Percentiles rank a stretch among this genome's conserved stretches.
Evolutionary conservation across 2,888 invertebrate genomes (phyloP).

Genomic region (Plebejus anna): DNA sequence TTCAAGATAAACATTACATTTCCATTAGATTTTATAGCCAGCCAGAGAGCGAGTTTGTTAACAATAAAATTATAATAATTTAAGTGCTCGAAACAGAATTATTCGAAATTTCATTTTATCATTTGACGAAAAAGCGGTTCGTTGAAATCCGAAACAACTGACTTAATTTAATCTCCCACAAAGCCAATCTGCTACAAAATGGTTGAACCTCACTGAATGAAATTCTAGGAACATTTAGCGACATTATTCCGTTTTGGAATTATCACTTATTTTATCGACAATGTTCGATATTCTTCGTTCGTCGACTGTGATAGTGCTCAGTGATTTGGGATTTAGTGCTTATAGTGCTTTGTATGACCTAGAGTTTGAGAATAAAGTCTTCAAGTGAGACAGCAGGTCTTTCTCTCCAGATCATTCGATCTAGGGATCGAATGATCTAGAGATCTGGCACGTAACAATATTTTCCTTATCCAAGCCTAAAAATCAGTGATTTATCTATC

Average conservation of each 20-base stretch:
- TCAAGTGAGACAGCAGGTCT: too few species aligned
- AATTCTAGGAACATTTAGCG: background rate
- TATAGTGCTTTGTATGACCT: too few species aligned
- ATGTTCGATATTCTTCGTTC: too few species aligned
- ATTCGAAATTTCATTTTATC: conserved; percentile 13
- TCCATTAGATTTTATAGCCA: conserved; percentile 1
- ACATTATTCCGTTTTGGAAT: background rate
- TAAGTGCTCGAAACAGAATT: conserved; percentile 5
- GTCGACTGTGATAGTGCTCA: too few species aligned
- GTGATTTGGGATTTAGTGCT: too few species aligned
- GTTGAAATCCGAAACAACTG: conserved; percentile 20
- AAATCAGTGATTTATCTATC: conserved; percentile 39
- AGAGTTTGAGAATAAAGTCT: too few species aligned
- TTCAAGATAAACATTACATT: background rate
- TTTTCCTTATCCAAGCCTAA: too few species aligned
- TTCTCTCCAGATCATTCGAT: too few species aligned
- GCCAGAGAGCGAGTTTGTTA: background rate
- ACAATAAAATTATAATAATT: conserved; percentile 5
- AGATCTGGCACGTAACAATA: too few species aligned
- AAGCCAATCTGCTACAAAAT: conserved; percentile 17
- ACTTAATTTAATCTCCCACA: conserved; percentile 19
- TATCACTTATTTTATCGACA: too few species aligned
- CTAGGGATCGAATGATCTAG: too few species aligned
- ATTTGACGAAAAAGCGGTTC: background rate
- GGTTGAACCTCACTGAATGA: background rate